Conservation (phyloP, 2,888 invertebrate genomes). For the Dasypolia templi region DNA sequence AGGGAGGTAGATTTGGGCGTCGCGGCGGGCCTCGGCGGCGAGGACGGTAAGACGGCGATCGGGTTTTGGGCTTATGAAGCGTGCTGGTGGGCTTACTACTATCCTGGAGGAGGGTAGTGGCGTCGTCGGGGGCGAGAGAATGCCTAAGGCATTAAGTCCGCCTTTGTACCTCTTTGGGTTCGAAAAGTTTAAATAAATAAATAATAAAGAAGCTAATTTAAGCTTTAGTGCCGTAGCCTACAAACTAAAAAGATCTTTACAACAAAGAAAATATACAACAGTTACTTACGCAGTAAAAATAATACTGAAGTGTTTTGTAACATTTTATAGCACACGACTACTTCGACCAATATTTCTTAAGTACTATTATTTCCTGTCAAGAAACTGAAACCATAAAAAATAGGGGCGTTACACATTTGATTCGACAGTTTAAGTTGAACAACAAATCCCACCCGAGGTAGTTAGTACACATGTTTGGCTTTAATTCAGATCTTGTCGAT, state of each 20-base stretch:
- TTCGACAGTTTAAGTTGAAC: neutral
- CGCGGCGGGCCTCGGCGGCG: no score
- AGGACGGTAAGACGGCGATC: no score
- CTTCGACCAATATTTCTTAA: neutral
- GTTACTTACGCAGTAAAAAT: conserved; percentile 53
- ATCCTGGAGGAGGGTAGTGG: no score
- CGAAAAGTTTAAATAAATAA: no score
- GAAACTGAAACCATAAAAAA: conserved; percentile 22
- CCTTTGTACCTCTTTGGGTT: no score
- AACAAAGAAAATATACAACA: neutral
- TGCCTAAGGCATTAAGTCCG: no score
- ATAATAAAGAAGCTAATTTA: no score
- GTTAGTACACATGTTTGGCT: neutral
- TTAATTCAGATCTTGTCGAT: neutral
- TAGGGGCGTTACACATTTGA: neutral
- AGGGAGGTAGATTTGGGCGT: no score
- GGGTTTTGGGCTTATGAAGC: no score
- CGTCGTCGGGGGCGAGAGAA: no score
- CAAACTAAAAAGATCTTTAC: neutral
- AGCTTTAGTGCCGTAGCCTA: neutral
- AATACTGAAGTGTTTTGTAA: conserved; percentile 18
- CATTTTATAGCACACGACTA: conserved; percentile 34
- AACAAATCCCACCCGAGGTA: neutral
- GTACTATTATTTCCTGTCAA: conserved; percentile 11
- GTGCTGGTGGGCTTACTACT: no score